phyloP scores from a whole-genome alignment of 2,888 invertebrate species.

The Tipula helvola region DNA sequence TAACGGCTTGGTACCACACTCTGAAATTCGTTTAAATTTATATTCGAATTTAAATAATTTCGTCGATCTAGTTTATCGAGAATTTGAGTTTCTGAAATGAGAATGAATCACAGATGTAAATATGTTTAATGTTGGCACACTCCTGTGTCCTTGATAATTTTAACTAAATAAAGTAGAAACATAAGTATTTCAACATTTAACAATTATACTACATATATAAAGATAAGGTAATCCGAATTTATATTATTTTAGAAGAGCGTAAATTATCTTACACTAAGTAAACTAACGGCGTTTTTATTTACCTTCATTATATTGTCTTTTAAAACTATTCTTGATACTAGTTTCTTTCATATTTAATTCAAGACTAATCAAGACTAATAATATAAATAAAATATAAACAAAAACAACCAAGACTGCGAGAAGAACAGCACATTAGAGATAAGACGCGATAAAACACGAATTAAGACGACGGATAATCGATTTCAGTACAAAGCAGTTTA shows the following conservation, averaged over 20 bases:
- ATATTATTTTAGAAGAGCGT: neutral
- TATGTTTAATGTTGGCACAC: neutral
- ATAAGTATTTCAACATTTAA: neutral
- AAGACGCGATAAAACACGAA: neutral
- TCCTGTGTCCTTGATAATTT: no score
- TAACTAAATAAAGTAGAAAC: neutral
- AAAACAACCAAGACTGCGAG: neutral
- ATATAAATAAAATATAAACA: neutral
- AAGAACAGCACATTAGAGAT: neutral
- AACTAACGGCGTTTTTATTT: neutral
- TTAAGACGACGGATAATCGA: neutral
- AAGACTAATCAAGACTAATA: neutral
- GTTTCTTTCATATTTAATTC: neutral
- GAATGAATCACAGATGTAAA: neutral
- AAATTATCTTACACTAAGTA: neutral
- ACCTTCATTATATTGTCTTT: neutral
- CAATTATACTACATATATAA: neutral
- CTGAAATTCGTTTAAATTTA: neutral
- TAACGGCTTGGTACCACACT: conserved; percentile 18
- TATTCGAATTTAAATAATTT: neutral
- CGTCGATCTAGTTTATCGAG: neutral
- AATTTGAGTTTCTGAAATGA: neutral
- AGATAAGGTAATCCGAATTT: neutral
- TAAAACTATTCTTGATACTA: neutral
- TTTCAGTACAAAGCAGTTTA: neutral